Conservation (phyloP, 2,113 vertebrate genomes). For the Phoenicopterus ruber region DNA sequence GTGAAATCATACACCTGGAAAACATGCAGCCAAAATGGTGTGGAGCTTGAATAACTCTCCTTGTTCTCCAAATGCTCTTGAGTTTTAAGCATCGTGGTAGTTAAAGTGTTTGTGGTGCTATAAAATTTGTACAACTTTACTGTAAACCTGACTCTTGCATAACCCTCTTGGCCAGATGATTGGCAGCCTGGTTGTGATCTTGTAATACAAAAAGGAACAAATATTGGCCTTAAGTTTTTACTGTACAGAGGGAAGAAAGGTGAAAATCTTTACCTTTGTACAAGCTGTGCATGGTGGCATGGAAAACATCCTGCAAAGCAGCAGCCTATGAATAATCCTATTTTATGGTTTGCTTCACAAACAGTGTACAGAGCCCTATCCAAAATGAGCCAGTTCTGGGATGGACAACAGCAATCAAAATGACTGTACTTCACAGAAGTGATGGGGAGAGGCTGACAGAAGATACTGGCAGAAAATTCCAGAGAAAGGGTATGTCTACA, state of each 20-base stretch:
- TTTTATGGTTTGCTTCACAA: neutral
- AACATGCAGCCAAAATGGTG: slow-evolving; percentile 43
- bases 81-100: slow-evolving; percentile 32
- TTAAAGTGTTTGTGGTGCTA: slow-evolving; percentile 53
- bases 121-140: slow-evolving; percentile 62
- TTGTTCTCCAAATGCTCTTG: slow-evolving; percentile 66
- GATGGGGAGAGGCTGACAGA: neutral
- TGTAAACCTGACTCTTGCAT: slow-evolving; percentile 49
- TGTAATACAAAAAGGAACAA: neutral
- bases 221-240: neutral
- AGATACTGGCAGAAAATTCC: neutral
- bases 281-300: neutral
- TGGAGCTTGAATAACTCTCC: slow-evolving; percentile 63
- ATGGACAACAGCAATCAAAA: neutral
- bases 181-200: slow-evolving; percentile 21
- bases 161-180: slow-evolving; percentile 25
- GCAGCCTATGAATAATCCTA: neutral
- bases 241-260: neutral
- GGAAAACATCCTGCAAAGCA: neutral
- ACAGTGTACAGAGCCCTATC: neutral
- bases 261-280: neutral
- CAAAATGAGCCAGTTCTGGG: neutral
- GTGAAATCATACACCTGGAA: slow-evolving; percentile 74
- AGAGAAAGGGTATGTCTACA: neutral
- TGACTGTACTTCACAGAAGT: neutral